These are phyloP conservation scores for Amazona guildingii DNA, from an alignment of 2,113 vertebrate species.

Conservation along the genomic window DNA sequence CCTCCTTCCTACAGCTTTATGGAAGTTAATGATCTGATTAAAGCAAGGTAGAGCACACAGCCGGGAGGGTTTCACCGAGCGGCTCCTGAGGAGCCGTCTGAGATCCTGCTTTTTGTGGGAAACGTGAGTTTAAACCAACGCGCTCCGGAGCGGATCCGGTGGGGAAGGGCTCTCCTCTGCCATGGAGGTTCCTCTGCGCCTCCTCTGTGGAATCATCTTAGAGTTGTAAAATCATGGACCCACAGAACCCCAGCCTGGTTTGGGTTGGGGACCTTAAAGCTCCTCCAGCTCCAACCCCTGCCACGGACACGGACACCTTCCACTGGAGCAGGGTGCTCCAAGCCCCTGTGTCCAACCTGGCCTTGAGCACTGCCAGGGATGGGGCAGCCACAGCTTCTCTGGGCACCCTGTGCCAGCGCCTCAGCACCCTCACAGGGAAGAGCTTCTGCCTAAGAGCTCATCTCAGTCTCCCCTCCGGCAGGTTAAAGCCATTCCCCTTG, in stretches of 20 bases:
- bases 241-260: neutral
- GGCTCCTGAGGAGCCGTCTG: neutral
- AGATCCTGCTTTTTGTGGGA: neutral
- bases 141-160: fast-evolving
- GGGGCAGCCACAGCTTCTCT: too few species aligned
- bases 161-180: neutral
- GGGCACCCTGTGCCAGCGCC: too few species aligned
- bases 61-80: neutral
- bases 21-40: conserved; percentile 62
- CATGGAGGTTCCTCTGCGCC: fast-evolving
- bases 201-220: neutral
- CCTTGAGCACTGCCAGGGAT: too few species aligned
- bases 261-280: neutral
- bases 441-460: too few species aligned
- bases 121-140: neutral
- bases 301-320: neutral
- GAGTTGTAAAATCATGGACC: neutral
- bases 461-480: too few species aligned
- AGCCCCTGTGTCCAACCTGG: too few species aligned
- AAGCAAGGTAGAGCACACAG: neutral
- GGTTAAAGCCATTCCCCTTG: too few species aligned
- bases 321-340: neutral
- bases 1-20: conserved; percentile 57
- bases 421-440: too few species aligned
- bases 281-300: neutral